phyloP scores from a whole-genome alignment of 1,140 invertebrate species.

The Calosoma granatense region DNA sequence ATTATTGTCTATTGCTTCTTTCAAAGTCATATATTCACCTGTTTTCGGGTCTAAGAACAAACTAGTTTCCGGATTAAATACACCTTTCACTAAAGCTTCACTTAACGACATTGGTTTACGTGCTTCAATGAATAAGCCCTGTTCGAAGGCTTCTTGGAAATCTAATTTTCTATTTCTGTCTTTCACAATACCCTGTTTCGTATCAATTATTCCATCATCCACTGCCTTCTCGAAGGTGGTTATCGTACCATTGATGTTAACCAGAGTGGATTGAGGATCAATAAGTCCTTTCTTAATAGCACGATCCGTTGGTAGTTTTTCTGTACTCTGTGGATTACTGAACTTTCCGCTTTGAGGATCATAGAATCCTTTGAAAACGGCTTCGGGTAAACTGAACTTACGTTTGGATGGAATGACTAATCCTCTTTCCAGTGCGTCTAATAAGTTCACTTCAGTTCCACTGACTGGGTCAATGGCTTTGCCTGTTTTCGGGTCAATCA shows the following conservation, averaged over 20 bases:
- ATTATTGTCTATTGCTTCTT: slow-evolving; percentile 61
- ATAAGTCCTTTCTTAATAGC: slow-evolving; percentile 58
- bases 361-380: slow-evolving; percentile 77
- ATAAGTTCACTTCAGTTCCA: slow-evolving; percentile 61
- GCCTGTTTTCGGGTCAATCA: slow-evolving; percentile 73
- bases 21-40: slow-evolving; percentile 61
- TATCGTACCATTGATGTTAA: slow-evolving; percentile 58
- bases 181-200: slow-evolving; percentile 55
- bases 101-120: slow-evolving; percentile 70
- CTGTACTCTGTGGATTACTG: slow-evolving; percentile 55
- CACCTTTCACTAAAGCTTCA: slow-evolving; percentile 72
- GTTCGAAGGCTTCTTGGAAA: slow-evolving; percentile 76
- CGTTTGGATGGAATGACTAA: slow-evolving; percentile 71
- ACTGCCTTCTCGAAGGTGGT: slow-evolving; percentile 76
- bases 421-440: slow-evolving; percentile 69
- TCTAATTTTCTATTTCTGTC: slow-evolving; percentile 56
- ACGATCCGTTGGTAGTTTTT: slow-evolving; percentile 55
- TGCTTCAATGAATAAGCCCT: slow-evolving; percentile 70
- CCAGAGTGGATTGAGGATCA: slow-evolving; percentile 69
- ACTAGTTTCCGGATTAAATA: slow-evolving; percentile 64
- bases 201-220: slow-evolving; percentile 65
- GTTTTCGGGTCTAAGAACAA: slow-evolving; percentile 71
- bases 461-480: slow-evolving; percentile 65
- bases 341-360: slow-evolving; percentile 62
- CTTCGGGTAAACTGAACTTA: slow-evolving; percentile 74